Evolutionary conservation across 2,888 invertebrate species (phyloP), one percentile per base, ranked within the genome.

Genomic region (Buathra laborator): DNA sequence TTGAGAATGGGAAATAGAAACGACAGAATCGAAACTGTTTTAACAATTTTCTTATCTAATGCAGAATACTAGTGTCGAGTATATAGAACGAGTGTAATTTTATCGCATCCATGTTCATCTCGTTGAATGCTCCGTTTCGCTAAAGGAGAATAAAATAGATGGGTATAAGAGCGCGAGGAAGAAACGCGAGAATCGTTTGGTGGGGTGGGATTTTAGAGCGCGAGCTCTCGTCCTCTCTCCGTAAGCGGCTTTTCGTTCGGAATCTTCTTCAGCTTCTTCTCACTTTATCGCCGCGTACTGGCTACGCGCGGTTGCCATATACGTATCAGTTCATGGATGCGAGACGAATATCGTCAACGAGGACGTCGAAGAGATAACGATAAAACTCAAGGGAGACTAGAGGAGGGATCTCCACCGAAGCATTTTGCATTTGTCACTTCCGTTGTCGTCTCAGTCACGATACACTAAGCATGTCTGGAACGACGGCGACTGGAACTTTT

Each of bases 181-280:
- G 78, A 79, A 43, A 66, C 2, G 44, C 46, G 43, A 46, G 66
- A 56, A 81, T 71, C 46, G 44, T 24, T 32, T 51, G 51, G 24
- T 44, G 51, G 29, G 70, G 16, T 53, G 74, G 24, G 75, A 66
- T 74, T 74, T 85, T 75, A 66, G 43, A 46, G 67, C 56, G 70
- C 24, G 56, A 75, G 75, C 70, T 37, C 37, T 37, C 37, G 66
- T 24, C 70, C 59, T 24, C 16, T 32, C 29, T 7, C 29, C 71
- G 79, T 71, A 85, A 85, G 71, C 72, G 56, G 85, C 78, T 82
- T 82, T 75, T 19, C 64, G 56, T 32, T 66, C 75, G 43, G 75
- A 75, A 82, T 82, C 78, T 66, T 66, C 70, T 70, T 81, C 82
- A 68, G 78, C 78, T 82, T 85, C 76, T 66, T 75, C 79, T 66